These are phyloP conservation scores for Oligia latruncula DNA, from an alignment of 2,888 invertebrate species.

Conservation along the genomic window DNA sequence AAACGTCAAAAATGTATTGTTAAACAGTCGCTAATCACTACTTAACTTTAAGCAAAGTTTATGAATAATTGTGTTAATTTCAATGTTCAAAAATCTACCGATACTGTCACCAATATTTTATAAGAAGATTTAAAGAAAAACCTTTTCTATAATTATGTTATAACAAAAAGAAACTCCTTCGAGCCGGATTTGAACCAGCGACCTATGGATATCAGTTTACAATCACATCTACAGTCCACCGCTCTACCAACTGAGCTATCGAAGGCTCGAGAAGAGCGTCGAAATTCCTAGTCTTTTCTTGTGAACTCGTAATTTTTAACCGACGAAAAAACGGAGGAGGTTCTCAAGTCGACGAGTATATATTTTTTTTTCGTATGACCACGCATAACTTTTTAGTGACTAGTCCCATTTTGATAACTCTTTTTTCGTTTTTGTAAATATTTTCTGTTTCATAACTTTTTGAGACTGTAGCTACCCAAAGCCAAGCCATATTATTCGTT, in stretches of 20 bases:
- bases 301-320: not conserved
- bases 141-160: not conserved
- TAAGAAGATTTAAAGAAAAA: not conserved
- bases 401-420: too few species aligned
- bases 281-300: constrained; percentile 36
- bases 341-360: too few species aligned
- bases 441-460: not conserved
- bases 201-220: constrained; percentile 89
- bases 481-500: too few species aligned
- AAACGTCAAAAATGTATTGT: too few species aligned
- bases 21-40: too few species aligned
- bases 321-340: too few species aligned
- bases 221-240: constrained; percentile 84
- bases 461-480: not conserved
- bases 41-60: too few species aligned
- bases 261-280: constrained; percentile 69
- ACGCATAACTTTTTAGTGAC: too few species aligned
- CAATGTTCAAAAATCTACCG: not conserved
- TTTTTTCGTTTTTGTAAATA: too few species aligned
- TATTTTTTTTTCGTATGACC: too few species aligned
- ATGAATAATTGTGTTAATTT: not conserved
- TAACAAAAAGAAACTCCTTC: constrained; percentile 84
- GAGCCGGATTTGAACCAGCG: constrained; percentile 93
- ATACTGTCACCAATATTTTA: not conserved
- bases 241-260: constrained; percentile 90